Evolutionary conservation across 2,113 vertebrate species (phyloP).

Genomic region (Salvelinus sp.): DNA sequence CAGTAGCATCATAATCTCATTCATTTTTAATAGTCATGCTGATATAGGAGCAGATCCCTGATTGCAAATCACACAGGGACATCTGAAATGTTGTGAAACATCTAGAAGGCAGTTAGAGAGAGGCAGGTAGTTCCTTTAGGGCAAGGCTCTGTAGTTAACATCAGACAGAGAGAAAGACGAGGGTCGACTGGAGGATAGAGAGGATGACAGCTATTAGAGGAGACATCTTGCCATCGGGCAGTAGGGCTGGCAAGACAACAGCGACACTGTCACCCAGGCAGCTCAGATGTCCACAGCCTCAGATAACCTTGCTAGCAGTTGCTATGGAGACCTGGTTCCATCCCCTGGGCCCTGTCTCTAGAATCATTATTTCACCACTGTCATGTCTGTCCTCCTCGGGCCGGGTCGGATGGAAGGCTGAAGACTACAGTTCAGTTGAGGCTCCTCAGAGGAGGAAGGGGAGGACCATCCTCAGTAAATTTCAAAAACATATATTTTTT

Average conservation of each 20-base stretch:
- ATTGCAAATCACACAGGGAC: background rate
- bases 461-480: no score
- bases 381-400: background rate
- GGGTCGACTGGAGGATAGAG: conserved; percentile 4
- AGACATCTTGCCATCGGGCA: conserved; percentile 27
- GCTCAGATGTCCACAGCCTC: conserved; percentile 9
- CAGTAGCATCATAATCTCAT: background rate
- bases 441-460: no score
- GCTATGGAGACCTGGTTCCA: conserved; percentile 11
- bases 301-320: background rate
- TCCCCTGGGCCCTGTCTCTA: background rate
- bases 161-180: background rate
- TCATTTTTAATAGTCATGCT: background rate
- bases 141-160: background rate
- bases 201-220: conserved; percentile 21
- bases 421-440: no score
- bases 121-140: background rate
- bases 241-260: no score
- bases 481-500: no score
- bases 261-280: background rate
- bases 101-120: background rate
- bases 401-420: background rate
- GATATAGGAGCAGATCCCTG: background rate
- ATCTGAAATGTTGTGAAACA: background rate
- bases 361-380: background rate